Evolutionary conservation across 2,113 vertebrate genomes (phyloP).

Genomic region (Seriola aureovittata): DNA sequence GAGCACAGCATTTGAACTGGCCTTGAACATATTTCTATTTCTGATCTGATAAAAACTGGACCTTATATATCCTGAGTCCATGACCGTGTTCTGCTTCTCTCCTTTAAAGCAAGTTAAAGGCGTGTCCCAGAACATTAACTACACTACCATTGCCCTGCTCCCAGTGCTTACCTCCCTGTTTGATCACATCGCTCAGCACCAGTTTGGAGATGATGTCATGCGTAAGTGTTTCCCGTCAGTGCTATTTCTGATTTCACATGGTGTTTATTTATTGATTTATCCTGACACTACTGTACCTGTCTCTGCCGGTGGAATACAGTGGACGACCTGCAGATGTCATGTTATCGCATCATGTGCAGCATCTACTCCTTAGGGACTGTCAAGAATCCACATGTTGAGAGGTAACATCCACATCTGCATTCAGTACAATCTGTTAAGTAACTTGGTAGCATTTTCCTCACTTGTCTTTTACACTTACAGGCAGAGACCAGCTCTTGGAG

Average conservation of each 20-base stretch:
- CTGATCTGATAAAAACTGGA: conserved; percentile 2
- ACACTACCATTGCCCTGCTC: conserved; percentile 93
- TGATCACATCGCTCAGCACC: conserved; percentile 94
- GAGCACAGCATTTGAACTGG: background rate
- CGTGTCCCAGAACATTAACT: conserved; percentile 95
- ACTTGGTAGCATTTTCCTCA: background rate
- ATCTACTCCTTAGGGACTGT: conserved; percentile 96
- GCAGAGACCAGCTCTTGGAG: conserved; percentile 92
- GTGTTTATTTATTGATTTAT: background rate
- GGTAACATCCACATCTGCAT: conserved; percentile 77
- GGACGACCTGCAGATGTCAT: conserved; percentile 96
- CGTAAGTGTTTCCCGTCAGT: conserved; percentile 75
- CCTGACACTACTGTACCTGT: background rate
- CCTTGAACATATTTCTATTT: background rate
- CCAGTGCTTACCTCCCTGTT: conserved; percentile 95
- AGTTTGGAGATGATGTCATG: conserved; percentile 95
- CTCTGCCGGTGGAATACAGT: conserved; percentile 78
- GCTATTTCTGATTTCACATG: background rate
- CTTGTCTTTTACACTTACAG: conserved; percentile 68
- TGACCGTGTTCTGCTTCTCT: conserved; percentile 16
- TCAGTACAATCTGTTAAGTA: background rate
- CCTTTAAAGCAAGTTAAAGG: conserved; percentile 89
- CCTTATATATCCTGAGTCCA: background rate
- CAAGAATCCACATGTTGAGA: conserved; percentile 92
- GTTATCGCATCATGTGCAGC: conserved; percentile 94